phyloP scores from a whole-genome alignment of 2,888 invertebrate species.

The Leucozona laternaria region DNA sequence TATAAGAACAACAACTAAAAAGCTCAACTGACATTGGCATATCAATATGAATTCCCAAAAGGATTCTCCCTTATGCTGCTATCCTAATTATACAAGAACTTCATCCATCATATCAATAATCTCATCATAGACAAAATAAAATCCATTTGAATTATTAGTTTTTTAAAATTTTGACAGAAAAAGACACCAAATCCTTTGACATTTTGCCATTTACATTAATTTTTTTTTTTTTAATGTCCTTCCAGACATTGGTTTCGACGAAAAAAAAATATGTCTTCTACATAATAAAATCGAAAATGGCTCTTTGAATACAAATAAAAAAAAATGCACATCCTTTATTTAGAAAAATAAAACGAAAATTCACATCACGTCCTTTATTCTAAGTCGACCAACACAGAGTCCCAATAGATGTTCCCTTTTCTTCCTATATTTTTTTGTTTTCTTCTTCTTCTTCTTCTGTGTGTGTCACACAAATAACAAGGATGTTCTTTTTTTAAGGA shows the following conservation, averaged over 20 bases:
- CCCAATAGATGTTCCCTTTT: constrained; percentile 2
- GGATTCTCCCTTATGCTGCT: not conserved
- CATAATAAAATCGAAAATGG: not conserved
- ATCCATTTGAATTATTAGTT: constrained; percentile 53
- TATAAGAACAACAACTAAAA: not conserved
- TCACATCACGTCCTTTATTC: constrained; percentile 65
- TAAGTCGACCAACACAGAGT: constrained; percentile 7
- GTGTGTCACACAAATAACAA: constrained; percentile 38
- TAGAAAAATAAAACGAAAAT: constrained; percentile 36
- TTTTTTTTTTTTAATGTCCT: not conserved
- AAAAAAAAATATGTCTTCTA: not conserved
- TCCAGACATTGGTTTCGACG: not conserved
- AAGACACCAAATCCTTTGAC: constrained; percentile 37
- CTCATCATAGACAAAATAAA: constrained; percentile 11
- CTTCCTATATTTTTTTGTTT: not conserved
- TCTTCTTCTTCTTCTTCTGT: not conserved
- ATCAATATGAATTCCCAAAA: not conserved
- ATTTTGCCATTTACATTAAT: constrained; percentile 35
- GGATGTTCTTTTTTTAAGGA: constrained; percentile 61
- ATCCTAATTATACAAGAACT: not conserved
- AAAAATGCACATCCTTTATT: constrained; percentile 12
- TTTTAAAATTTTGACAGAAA: constrained; percentile 51
- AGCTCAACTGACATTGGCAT: not conserved
- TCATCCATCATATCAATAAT: constrained; percentile 21
- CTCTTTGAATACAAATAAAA: constrained; percentile 6